A percentile compares a stretch with the other conserved stretches of the same genome.
Conservation (phyloP, 2,797 vertebrate genomes). For the Centropyge bicolor region DNA sequence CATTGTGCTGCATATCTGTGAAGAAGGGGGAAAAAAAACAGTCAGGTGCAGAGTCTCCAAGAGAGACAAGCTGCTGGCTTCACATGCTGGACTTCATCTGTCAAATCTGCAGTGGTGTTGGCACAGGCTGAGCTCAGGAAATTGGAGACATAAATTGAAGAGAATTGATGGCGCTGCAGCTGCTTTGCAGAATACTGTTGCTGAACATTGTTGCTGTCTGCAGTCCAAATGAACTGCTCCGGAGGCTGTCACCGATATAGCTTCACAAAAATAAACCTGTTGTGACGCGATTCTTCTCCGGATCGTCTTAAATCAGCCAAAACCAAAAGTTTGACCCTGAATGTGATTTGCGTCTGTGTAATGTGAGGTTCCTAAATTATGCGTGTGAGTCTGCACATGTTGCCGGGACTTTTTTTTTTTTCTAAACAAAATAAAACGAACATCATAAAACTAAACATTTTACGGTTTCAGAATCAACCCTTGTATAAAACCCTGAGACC, state of each 20-base stretch:
- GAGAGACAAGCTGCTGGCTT: conserved; percentile 68
- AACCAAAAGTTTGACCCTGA: conserved; percentile 19
- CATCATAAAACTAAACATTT: not conserved
- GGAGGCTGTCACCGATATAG: conserved; percentile 55
- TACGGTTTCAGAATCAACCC: not conserved
- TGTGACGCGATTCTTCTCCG: conserved; percentile 36
- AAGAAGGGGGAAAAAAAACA: conserved; percentile 25
- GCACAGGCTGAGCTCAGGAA: conserved; percentile 65
- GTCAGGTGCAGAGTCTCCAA: conserved; percentile 57
- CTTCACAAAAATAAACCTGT: conserved; percentile 50
- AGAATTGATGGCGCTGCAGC: conserved; percentile 72
- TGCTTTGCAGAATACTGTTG: conserved; percentile 69
- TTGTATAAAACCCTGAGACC: not conserved
- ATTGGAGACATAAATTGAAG: conserved; percentile 80
- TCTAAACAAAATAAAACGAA: not conserved
- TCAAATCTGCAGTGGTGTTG: conserved; percentile 69
- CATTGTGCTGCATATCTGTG: conserved; percentile 57
- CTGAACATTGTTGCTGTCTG: conserved; percentile 71
- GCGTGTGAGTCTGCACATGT: conserved; percentile 1
- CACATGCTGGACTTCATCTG: conserved; percentile 71
- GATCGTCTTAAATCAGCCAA: conserved; percentile 16
- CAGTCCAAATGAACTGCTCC: conserved; percentile 68
- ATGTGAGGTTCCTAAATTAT: conserved; percentile 26
- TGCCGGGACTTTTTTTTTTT: not conserved
- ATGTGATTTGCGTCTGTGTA: conserved; percentile 35